phyloP scores from a whole-genome alignment of 2,797 vertebrate species.

The Melanotaenia nigrans region DNA sequence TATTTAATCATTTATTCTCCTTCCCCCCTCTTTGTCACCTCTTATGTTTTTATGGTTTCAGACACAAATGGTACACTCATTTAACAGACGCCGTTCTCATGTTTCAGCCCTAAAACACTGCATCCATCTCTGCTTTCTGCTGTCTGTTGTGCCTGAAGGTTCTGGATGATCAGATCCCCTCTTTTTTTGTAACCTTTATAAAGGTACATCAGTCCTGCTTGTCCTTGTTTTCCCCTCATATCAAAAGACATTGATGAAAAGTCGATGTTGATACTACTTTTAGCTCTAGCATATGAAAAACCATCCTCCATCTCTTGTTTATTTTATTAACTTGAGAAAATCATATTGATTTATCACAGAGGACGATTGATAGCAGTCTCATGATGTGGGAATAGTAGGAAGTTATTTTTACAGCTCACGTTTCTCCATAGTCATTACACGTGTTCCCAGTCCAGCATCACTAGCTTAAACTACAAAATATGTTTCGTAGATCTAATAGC shows the following conservation, averaged over 20 bases:
- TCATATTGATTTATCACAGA: constrained; percentile 65
- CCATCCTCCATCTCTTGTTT: constrained; percentile 25
- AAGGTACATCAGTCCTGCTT: neutral
- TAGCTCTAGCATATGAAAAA: constrained; percentile 37
- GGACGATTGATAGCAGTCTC: constrained; percentile 3
- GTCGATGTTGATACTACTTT: constrained; percentile 35
- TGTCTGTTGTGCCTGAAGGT: neutral
- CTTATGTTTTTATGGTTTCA: neutral
- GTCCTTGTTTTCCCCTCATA: constrained; percentile 12
- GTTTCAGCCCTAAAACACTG: neutral
- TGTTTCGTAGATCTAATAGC: constrained; percentile 9
- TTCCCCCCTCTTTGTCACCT: neutral
- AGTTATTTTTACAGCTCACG: neutral
- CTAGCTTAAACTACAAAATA: constrained; percentile 42
- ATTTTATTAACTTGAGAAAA: constrained; percentile 53
- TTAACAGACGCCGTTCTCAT: neutral
- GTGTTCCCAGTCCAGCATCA: constrained; percentile 10
- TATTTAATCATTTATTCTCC: accelerated
- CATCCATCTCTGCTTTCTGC: neutral
- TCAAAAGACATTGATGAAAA: constrained; percentile 41
- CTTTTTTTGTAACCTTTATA: neutral
- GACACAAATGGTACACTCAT: neutral
- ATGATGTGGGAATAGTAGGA: neutral
- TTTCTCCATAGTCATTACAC: constrained; percentile 2
- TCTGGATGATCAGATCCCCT: neutral